phyloP scores from a whole-genome alignment of 2,888 invertebrate species.

The Idaea dimidiata region DNA sequence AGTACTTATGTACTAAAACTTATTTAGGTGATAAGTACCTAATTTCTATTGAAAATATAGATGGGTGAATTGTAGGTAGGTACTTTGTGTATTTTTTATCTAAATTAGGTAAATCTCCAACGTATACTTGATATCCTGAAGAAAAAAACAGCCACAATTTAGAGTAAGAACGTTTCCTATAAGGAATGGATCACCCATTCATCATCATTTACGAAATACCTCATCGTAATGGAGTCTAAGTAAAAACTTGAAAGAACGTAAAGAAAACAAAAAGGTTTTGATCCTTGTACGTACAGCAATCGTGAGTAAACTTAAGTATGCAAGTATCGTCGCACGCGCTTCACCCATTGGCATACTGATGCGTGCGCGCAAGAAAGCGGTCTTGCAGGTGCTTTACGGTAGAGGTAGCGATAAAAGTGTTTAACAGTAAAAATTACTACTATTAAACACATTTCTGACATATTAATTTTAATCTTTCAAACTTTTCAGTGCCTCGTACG shows the following conservation, averaged over 20 bases:
- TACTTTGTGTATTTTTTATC: too few species aligned
- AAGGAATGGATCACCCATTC: not conserved
- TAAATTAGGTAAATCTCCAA: too few species aligned
- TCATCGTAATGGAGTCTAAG: not conserved
- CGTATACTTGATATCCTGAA: not conserved
- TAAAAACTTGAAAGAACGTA: not conserved
- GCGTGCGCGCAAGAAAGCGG: constrained; percentile 41
- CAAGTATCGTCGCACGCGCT: constrained; percentile 17
- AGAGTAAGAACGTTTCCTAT: not conserved
- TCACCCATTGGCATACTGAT: constrained; percentile 27
- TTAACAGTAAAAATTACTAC: not conserved
- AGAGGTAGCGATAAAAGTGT: not conserved
- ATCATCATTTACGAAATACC: not conserved
- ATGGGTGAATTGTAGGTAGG: too few species aligned
- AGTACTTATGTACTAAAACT: too few species aligned
- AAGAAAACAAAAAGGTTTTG: not conserved
- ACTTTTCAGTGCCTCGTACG: too few species aligned
- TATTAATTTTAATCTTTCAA: too few species aligned
- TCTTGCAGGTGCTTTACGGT: constrained; percentile 31
- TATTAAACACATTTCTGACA: too few species aligned
- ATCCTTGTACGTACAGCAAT: not conserved
- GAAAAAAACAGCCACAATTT: constrained; percentile 5
- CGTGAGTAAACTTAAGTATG: constrained; percentile 15
- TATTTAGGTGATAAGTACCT: too few species aligned
- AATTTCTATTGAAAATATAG: too few species aligned